Base-by-base conservation (phyloP, 2,113 vertebrate genomes). In the Zosterops lateralis region DNA sequence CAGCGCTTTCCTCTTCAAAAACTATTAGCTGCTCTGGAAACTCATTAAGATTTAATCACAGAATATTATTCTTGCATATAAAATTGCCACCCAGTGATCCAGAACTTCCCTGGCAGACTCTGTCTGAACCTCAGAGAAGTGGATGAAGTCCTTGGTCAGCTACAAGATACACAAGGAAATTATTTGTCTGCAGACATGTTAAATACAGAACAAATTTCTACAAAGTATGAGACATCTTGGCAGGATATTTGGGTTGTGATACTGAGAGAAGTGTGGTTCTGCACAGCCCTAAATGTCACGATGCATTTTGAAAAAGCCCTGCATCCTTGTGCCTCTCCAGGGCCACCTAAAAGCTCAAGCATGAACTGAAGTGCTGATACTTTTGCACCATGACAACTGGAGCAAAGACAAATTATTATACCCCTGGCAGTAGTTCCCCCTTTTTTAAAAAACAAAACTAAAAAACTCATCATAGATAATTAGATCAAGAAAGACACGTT, bases 321-420 rank as follows among this genome's bases (percentile, higher is more conserved):
- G 70, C 79, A 34, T 28, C 2, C 0, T 19, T 6, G 77, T 73
- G 77, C 67, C 87, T 90, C 91, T 96, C 87, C 54, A 91, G 87
- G 79, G 95, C 61, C 83, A 92, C 87, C 87, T 92, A 68, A 95
- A 84, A 96, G 82, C 87, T 95, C 72, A 47, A 22, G 78, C 82
- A 66, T 38, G 56, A 91, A 66, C 91, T 62, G 51, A 85, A 92
- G 50, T 68, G 84, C 77, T 93, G 62, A 67, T n/a, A 75, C 73
- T 86, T 95, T 34, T 78, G 50, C 62, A 70, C 65, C 34, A 38
- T 6, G 73, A 91, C 83, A 90, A 87, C 57, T 87, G 77, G 66
- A 81, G 77, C 91, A 89, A 89, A 91, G 89, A 85, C 62, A 94
- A 94, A 85, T 91, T 84, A 92, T 90, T 91, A 87, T 32, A 87